These are phyloP conservation scores for Chondrilla cf. caribensis DNA, from an alignment of 37 sponge, comb jelly and placozoan genomes.

Conservation along the genomic window DNA sequence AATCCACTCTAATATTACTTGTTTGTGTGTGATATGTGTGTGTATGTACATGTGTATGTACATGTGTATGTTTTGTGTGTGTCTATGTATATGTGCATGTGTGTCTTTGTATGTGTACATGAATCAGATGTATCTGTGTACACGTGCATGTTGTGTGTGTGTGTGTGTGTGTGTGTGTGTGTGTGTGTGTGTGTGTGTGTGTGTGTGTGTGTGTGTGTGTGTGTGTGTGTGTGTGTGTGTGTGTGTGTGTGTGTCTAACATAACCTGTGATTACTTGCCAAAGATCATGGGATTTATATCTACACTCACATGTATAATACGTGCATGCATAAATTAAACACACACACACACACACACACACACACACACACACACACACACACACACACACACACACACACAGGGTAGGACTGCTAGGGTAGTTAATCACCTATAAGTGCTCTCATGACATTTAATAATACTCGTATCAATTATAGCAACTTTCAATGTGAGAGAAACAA, in stretches of 20 bases:
- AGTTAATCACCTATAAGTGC: no score
- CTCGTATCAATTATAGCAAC: no score
- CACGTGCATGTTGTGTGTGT: conserved; percentile 1
- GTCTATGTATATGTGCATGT: conserved; percentile 13
- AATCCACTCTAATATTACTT: background rate
- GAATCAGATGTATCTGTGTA: background rate
- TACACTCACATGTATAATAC: no score
- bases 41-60: conserved; percentile 11
- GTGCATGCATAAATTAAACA: no score
- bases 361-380: no score
- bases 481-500: no score
- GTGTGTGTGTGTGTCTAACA: conserved; percentile 17
- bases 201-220: conserved; percentile 11
- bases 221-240: conserved; percentile 28
- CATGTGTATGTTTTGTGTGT: conserved; percentile 2
- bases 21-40: conserved; percentile 19
- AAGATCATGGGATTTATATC: no score
- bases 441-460: no score
- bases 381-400: no score
- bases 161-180: conserved; percentile 27
- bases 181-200: conserved; percentile 17
- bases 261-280: no score
- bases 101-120: conserved; percentile 11
- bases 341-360: no score
- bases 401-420: no score